A percentile compares a stretch with the other conserved stretches of the same genome.
Conservation (phyloP, 2,113 vertebrate genomes). For the Antechinus stuartii region DNA sequence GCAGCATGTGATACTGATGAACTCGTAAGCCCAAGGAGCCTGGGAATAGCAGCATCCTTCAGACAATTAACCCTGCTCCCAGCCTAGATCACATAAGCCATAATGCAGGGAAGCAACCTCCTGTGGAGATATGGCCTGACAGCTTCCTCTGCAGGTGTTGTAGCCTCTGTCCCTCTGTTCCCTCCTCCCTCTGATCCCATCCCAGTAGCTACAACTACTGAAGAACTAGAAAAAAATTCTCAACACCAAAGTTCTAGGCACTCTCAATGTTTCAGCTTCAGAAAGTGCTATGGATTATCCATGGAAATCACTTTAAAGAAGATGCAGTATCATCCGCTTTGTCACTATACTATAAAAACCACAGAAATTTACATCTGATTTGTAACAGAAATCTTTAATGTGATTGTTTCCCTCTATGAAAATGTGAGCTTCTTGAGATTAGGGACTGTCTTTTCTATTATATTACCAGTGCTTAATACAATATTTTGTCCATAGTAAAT, state of each 20-base stretch:
- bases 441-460: background rate
- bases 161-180: background rate
- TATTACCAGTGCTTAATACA: background rate
- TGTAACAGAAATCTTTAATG: background rate
- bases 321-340: background rate
- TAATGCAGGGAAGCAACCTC: background rate
- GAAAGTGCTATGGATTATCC: background rate
- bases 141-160: background rate
- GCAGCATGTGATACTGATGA: background rate
- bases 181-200: background rate
- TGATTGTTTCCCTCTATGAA: background rate
- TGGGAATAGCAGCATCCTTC: background rate
- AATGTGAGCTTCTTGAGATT: background rate
- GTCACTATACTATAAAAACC: background rate
- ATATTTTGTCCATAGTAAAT: background rate
- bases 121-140: background rate
- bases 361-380: background rate
- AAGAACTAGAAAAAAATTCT: background rate
- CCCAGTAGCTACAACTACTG: background rate
- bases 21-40: background rate
- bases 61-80: background rate
- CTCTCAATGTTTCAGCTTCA: background rate
- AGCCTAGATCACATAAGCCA: background rate
- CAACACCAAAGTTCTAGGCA: background rate
- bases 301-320: background rate